Evolutionary conservation across 2,888 invertebrate genomes (phyloP).

Genomic region (Therioaphis trifolii): DNA sequence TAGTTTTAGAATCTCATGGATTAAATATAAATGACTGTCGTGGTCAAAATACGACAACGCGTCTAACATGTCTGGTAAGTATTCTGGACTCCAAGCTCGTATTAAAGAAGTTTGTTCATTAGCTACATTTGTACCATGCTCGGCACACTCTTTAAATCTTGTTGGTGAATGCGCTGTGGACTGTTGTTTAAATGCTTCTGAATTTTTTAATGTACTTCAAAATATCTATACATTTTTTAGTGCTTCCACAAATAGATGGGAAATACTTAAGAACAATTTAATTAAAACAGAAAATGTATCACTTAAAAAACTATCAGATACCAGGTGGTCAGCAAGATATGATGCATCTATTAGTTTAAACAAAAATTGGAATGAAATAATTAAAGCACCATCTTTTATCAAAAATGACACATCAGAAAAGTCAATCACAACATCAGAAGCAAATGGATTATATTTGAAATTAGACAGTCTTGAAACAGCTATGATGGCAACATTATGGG

Average conservation of each 20-base stretch:
- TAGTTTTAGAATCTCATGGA: no score
- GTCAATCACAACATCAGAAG: neutral
- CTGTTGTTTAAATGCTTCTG: no score
- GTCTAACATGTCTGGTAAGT: conserved; percentile 67
- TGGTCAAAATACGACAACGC: conserved; percentile 67
- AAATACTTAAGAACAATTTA: neutral
- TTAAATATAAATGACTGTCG: no score
- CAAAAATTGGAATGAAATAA: conserved; percentile 5
- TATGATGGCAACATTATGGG: conserved; percentile 20
- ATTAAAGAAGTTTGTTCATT: no score
- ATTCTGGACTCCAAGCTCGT: conserved; percentile 65
- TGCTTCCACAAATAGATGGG: no score
- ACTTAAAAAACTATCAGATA: conserved; percentile 10
- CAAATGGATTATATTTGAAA: neutral
- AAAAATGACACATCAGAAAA: neutral
- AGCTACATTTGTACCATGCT: no score
- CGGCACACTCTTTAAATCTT: no score
- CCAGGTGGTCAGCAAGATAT: conserved; percentile 10
- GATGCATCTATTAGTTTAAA: conserved; percentile 14
- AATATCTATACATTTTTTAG: no score
- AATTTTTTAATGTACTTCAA: no score
- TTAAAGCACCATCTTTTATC: neutral
- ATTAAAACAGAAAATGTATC: neutral
- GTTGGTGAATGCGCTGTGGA: no score
- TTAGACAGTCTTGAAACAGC: conserved; percentile 24